Conservation (phyloP, 2,888 invertebrate genomes). For the Eristalis arbustorum region DNA sequence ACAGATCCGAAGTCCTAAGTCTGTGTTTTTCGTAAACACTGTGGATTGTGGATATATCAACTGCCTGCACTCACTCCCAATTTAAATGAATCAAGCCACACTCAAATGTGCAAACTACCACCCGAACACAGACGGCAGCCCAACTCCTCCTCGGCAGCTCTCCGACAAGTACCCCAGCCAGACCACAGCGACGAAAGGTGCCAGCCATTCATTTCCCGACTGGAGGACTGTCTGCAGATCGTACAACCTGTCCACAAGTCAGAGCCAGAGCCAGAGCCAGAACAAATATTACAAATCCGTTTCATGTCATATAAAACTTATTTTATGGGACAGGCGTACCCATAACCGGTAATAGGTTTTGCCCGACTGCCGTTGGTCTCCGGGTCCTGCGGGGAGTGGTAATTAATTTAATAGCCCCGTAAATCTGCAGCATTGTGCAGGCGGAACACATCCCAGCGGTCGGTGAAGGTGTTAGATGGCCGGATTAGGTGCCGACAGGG, state of each 20-base stretch:
- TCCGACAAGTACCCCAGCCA: conserved; percentile 11
- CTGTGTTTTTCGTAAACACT: too few species aligned
- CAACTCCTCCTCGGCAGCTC: background rate
- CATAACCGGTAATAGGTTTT: conserved; percentile 56
- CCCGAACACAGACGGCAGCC: background rate
- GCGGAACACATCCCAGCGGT: conserved; percentile 11
- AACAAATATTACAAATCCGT: conserved; percentile 53
- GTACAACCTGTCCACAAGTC: conserved; percentile 22
- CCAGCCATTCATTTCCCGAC: conserved; percentile 53
- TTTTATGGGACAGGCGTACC: conserved; percentile 55
- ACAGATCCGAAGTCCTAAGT: too few species aligned
- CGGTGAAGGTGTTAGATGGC: conserved; percentile 18
- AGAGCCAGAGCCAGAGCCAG: background rate
- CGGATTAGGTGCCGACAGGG: background rate
- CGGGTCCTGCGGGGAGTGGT: background rate
- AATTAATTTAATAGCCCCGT: conserved; percentile 59
- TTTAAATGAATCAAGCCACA: conserved; percentile 24
- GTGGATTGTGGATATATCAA: too few species aligned
- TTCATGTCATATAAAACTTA: conserved; percentile 52
- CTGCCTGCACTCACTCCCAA: background rate
- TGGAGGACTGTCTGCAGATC: conserved; percentile 19
- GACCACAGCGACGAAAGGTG: conserved; percentile 51
- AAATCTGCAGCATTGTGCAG: conserved; percentile 38
- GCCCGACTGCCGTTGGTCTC: too few species aligned
- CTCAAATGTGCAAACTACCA: background rate